Conservation (phyloP, 2,797 vertebrate genomes). For the Acanthiza pusilla region DNA sequence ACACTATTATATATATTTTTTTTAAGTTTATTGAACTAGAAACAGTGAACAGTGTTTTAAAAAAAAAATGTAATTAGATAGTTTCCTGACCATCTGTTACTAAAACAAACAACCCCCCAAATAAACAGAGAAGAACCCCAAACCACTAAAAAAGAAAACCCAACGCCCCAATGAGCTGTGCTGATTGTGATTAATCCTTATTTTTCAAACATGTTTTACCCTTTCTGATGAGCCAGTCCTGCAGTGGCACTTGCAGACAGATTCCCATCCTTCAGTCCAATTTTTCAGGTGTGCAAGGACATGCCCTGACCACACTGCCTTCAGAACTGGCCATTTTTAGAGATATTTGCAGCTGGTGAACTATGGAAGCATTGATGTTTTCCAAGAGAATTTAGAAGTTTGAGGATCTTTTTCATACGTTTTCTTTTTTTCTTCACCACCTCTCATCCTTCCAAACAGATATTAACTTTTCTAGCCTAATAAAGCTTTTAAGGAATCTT, state of each 20-base stretch:
- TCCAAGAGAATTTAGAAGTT: neutral
- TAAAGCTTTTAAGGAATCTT: neutral
- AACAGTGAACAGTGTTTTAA: neutral
- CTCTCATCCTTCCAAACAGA: conserved; percentile 35
- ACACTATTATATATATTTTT: neutral
- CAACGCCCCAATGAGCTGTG: neutral
- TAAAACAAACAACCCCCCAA: neutral
- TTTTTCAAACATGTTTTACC: neutral
- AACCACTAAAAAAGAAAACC: too few relatives aligned
- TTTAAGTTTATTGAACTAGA: neutral
- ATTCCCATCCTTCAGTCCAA: neutral
- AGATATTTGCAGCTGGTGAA: neutral
- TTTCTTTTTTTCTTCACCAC: neutral
- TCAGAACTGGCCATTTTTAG: neutral
- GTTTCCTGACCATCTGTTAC: neutral
- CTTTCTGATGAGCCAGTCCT: neutral
- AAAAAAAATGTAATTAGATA: neutral
- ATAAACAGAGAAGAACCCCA: neutral
- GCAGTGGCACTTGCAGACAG: neutral
- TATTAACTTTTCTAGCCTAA: conserved; percentile 57
- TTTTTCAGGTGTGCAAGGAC: neutral
- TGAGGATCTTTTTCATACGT: neutral
- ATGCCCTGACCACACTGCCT: neutral
- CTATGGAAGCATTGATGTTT: neutral
- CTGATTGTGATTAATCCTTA: neutral